Evolutionary conservation across 2,113 vertebrate genomes (phyloP).

Genomic region (Enhydra lutris): DNA sequence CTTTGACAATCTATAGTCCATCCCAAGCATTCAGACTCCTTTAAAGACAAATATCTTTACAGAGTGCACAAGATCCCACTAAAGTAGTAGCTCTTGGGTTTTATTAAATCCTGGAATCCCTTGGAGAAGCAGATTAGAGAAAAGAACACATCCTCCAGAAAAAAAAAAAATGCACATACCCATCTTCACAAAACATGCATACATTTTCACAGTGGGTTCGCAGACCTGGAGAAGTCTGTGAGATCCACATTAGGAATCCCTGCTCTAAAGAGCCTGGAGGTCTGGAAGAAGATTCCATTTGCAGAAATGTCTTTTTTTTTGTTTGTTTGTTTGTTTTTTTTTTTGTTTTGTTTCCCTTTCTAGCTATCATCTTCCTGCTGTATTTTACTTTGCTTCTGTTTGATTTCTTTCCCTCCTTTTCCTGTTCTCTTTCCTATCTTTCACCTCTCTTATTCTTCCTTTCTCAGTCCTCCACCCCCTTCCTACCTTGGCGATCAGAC

Average conservation of each 20-base stretch:
- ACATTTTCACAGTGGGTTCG: neutral
- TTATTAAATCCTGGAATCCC: neutral
- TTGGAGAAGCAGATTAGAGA: neutral
- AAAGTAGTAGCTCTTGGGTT: neutral
- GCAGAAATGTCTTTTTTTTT: neutral
- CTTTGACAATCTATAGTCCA: neutral
- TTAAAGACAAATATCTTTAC: neutral
- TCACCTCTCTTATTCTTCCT: slow-evolving; percentile 51
- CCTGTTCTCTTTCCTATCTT: slow-evolving; percentile 23
- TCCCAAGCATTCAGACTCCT: neutral
- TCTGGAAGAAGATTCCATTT: neutral
- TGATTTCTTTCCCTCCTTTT: neutral
- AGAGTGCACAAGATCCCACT: neutral
- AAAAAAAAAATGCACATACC: neutral
- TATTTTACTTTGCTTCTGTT: slow-evolving; percentile 27
- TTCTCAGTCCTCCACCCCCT: slow-evolving; percentile 35
- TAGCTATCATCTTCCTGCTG: neutral
- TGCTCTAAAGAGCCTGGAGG: neutral
- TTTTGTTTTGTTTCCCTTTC: neutral
- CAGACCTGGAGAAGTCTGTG: neutral
- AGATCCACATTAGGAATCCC: neutral
- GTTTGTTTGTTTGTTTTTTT: no score
- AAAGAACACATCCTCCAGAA: neutral
- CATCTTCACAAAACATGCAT: neutral
- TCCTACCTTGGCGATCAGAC: slow-evolving; percentile 62